Evolutionary conservation across 2,888 invertebrate species (phyloP).

Genomic region (Auanema freiburgensis): DNA sequence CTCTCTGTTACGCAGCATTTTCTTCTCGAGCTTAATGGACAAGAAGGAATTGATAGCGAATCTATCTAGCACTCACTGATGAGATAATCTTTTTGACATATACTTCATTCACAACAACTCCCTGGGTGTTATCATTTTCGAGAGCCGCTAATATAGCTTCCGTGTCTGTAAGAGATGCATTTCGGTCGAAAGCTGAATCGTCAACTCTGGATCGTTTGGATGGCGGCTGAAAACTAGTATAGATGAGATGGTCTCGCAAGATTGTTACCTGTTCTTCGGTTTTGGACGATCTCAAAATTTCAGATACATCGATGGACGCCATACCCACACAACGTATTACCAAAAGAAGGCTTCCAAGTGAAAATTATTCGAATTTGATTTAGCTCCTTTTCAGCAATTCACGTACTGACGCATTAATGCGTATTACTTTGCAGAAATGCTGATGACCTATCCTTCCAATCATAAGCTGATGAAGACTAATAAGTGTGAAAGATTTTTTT

Average conservation of each 20-base stretch:
- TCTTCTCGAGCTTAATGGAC: conserved; percentile 74
- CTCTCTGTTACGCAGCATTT: conserved; percentile 89
- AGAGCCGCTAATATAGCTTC: conserved; percentile 54
- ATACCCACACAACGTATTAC: conserved; percentile 13
- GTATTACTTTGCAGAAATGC: no score
- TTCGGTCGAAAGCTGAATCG: conserved; percentile 8
- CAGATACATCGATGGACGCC: conserved; percentile 46
- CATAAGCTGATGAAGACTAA: no score
- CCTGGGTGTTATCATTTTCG: conserved; percentile 44
- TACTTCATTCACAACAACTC: conserved; percentile 46
- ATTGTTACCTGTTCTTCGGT: conserved; percentile 18
- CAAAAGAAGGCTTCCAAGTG: no score
- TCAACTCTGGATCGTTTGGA: conserved; percentile 44
- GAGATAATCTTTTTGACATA: conserved; percentile 49
- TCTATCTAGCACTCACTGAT: conserved; percentile 27
- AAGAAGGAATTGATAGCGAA: background rate
- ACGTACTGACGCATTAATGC: no score
- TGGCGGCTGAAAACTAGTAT: conserved; percentile 34
- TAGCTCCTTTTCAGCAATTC: no score
- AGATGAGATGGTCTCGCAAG: conserved; percentile 3
- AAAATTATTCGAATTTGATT: no score
- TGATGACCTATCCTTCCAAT: no score
- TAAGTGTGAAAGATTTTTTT: no score
- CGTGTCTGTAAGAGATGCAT: conserved; percentile 14
- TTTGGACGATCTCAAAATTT: conserved; percentile 31